Base-by-base conservation (phyloP, 2,797 vertebrate species). In the Halcyon badia region DNA sequence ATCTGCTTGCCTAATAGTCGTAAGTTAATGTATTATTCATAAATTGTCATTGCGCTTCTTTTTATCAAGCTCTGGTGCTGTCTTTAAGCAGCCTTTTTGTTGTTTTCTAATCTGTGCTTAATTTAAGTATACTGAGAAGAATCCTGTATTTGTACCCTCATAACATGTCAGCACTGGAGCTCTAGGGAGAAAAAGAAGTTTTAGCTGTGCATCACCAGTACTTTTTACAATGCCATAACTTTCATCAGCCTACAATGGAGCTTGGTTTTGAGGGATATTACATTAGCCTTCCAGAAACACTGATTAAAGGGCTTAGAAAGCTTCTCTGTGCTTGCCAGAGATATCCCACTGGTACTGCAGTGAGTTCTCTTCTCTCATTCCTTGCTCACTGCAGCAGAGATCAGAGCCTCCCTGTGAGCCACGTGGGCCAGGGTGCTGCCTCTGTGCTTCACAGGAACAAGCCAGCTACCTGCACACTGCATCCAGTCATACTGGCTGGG, bases 371-470 rank as follows among this genome's bases (percentile, higher is more conserved):
- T 41, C 52, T 58, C 26, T 79, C 9, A 10, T 37, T 73, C 25
- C 37, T 80, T 3, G 1, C 58, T 39, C 46, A 20, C 25, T 26
- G 65, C 14, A 54, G 25, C 44, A 60, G 83, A 54, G 60, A 42
- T 33, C 44, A 15, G 56, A 81, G 31, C 20, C 30, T 81, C 9
- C 4, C 8, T 0, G 0, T 5, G 4, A 68, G 41, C 18, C 0
- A 3, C 25, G 57, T 0, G 0, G 44, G 5, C 11, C 52, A 31
- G 20, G 14, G 5, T 17, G 8, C 58, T 54, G 30, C 51, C 39
- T 42, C 37, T 5, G 3, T 2, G 0, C 54, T 72, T 51, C 24
- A 7, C 0, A 3, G 20, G 15, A 73, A 8, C 0, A 3, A 80
- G 11, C 6, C 39, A 60, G 11, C 7, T 41, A 10, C 15, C 14